Evolutionary conservation across 2,113 vertebrate species (phyloP).

Genomic region (Myotis lucifugus): DNA sequence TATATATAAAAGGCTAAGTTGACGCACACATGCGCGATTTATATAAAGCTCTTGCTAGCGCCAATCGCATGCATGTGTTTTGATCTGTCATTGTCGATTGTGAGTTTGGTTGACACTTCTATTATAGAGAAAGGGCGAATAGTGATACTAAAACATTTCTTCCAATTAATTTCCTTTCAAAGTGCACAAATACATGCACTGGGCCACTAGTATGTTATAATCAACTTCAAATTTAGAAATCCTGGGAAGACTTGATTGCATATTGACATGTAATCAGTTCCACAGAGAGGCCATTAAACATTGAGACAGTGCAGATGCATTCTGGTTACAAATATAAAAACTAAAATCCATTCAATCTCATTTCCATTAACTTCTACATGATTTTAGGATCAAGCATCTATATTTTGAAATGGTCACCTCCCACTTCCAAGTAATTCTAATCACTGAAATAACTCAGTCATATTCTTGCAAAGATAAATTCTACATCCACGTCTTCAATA

Average conservation of each 20-base stretch:
- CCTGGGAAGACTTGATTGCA: neutral
- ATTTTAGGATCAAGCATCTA: neutral
- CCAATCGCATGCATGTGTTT: too few relatives aligned
- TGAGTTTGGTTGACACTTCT: too few relatives aligned
- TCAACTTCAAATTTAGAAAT: neutral
- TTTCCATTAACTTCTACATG: neutral
- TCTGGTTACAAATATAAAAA: neutral
- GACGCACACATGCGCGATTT: too few relatives aligned
- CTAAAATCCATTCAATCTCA: neutral
- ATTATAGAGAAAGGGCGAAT: too few relatives aligned
- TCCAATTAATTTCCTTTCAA: too few relatives aligned
- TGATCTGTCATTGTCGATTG: too few relatives aligned
- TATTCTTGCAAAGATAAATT: neutral
- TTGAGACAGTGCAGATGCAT: neutral
- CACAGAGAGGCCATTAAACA: neutral
- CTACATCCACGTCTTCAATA: neutral
- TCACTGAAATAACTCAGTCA: slow-evolving; percentile 37
- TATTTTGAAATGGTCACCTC: neutral
- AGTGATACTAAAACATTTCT: too few relatives aligned
- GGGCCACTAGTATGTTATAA: neutral
- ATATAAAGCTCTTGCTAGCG: too few relatives aligned
- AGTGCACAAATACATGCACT: too few relatives aligned
- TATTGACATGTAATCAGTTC: neutral
- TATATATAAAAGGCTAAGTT: too few relatives aligned
- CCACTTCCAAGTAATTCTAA: neutral